Evolutionary conservation across 1,140 invertebrate genomes (phyloP).

Genomic region (Drosophila truncata): DNA sequence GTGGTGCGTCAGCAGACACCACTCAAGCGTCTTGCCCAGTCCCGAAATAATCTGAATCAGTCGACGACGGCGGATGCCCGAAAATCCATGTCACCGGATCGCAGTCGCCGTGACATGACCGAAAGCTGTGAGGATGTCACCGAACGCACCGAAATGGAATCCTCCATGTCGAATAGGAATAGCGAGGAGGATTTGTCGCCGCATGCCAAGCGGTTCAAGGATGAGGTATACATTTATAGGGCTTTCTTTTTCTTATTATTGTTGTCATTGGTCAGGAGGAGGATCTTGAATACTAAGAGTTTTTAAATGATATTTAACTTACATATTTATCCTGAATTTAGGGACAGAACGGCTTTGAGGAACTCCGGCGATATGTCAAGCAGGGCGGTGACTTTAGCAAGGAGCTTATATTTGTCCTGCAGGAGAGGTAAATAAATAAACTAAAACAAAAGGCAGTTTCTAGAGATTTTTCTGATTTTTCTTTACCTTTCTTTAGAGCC

Average conservation of each 20-base stretch:
- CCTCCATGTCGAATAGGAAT: conserved; percentile 54
- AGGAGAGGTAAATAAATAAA: conserved; percentile 91
- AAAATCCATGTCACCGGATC: conserved; percentile 59
- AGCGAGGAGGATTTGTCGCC: conserved; percentile 75
- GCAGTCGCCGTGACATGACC: conserved; percentile 48
- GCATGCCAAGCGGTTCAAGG: conserved; percentile 72
- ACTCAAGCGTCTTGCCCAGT: conserved; percentile 85
- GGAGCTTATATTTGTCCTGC: conserved; percentile 93
- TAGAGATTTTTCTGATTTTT: no score
- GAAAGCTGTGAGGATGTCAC: conserved; percentile 72
- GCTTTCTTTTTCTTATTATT: conserved; percentile 1
- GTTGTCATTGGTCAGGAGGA: conserved; percentile 39
- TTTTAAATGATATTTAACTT: background rate
- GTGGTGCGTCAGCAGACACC: conserved; percentile 86
- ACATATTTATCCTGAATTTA: conserved; percentile 84
- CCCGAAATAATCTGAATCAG: conserved; percentile 67
- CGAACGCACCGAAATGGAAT: conserved; percentile 60
- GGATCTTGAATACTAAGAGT: no score
- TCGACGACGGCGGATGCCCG: conserved; percentile 35
- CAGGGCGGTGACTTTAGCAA: conserved; percentile 97
- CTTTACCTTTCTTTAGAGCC: conserved; percentile 88
- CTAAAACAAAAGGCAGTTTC: background rate
- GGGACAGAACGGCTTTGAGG: conserved; percentile 97
- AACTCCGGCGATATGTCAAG: conserved; percentile 95
- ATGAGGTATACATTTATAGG: conserved; percentile 58